Percentiles rank a stretch among this genome's conserved stretches.
These are phyloP conservation scores for Nerophis lumbriciformis DNA, from an alignment of 2,113 vertebrate genomes.

Conservation along the genomic window DNA sequence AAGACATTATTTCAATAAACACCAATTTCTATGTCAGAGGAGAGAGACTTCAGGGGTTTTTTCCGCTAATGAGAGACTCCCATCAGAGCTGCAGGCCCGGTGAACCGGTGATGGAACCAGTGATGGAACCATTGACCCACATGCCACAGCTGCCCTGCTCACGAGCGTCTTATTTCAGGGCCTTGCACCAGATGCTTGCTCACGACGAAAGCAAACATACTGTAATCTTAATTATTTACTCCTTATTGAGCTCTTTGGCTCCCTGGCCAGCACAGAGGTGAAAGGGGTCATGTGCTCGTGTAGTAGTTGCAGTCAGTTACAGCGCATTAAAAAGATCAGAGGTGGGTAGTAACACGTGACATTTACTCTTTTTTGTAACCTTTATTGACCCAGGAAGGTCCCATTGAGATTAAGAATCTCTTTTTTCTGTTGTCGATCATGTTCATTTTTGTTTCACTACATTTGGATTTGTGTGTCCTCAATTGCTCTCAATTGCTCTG, in stretches of 20 bases:
- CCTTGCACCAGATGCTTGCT: constrained; percentile 43
- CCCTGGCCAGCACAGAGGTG: constrained; percentile 15
- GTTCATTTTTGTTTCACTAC: too few relatives aligned
- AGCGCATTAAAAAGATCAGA: constrained; percentile 1
- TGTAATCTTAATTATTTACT: constrained; percentile 31
- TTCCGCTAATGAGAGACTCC: constrained; percentile 57
- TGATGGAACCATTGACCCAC: constrained; percentile 47
- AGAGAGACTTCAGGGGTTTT: constrained; percentile 34
- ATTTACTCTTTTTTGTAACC: too few relatives aligned
- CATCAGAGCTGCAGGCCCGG: constrained; percentile 53
- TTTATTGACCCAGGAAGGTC: too few relatives aligned
- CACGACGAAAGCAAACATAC: constrained; percentile 26
- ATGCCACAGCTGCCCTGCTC: constrained; percentile 51
- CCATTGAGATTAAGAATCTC: too few relatives aligned
- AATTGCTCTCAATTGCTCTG: too few relatives aligned
- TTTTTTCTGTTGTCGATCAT: too few relatives aligned
- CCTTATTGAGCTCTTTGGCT: constrained; percentile 37
- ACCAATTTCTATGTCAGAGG: constrained; percentile 51
- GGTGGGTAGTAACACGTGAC: too few relatives aligned
- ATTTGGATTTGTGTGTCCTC: too few relatives aligned
- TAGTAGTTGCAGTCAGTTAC: constrained; percentile 23
- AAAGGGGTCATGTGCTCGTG: constrained; percentile 14
- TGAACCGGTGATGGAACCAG: too few relatives aligned
- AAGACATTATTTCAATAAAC: constrained; percentile 60
- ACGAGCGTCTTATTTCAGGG: constrained; percentile 61